Evolutionary conservation across 2,888 invertebrate species (phyloP), one percentile per base, ranked within the genome.

Genomic region (Lysandra coridon): DNA sequence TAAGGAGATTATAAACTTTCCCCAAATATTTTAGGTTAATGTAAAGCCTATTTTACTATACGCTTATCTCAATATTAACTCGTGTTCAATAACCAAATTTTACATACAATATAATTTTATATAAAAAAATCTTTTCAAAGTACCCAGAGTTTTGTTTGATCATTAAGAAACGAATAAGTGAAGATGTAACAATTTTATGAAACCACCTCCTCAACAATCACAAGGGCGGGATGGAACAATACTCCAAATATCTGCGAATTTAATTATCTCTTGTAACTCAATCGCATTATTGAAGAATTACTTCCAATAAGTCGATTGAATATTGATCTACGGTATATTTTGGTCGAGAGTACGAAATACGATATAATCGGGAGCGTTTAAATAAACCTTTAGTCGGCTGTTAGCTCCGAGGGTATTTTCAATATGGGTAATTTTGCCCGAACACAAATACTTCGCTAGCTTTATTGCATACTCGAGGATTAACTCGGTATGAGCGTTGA

Each of bases 361-460:
- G 62, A 75, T 79, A 79, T 79, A 74, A 79, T 79, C 62, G 23
- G 33, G 62, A n/a, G 60, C 49, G 75, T 75, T 90, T 91, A 91
- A 91, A 92, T 92, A 92, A 92, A 90, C 91, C 90, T 91, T 91
- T 88, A 90, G 90, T 85, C 87, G 88, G 89, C 90, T 90, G 91
- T 91, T 92, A 91, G 92, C 90, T 88, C 88, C 88, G 91, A 91
- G 92, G 92, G 93, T 92, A 93, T 92, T 93, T 93, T 92, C 94
- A 93, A 93, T 94, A 93, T 92, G 92, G 94, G 93, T 93, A 93
- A 94, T 94, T 93, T 94, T 88, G 91, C 90, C 86, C 89, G 90
- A 88, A 91, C 90, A 91, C 91, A 92, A 93, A 93, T 93, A 92
- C 91, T 93, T 92, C 90, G 90, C 90, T 89, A 90, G 92, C 91